These are phyloP conservation scores for Mormoops blainvillei DNA, from an alignment of 2,113 vertebrate species.

Conservation along the genomic window DNA sequence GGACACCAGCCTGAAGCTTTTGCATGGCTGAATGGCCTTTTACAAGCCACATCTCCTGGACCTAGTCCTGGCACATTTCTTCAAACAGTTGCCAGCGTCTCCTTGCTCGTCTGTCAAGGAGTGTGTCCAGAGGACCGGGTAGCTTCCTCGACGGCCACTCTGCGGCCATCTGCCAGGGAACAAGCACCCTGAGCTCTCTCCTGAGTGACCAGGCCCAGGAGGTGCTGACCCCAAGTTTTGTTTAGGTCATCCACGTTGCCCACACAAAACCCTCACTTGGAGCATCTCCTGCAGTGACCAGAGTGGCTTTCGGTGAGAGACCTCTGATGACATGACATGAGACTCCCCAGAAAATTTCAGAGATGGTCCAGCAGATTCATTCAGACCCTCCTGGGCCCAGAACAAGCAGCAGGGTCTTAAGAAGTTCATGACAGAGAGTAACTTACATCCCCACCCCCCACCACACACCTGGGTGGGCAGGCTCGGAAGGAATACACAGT, in stretches of 20 bases:
- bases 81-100: accelerated
- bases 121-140: not conserved
- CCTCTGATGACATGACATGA: not conserved
- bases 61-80: accelerated
- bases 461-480: accelerated
- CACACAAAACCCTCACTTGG: not conserved
- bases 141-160: not conserved
- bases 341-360: not conserved
- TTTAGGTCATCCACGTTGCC: accelerated
- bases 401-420: not conserved
- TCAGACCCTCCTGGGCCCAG: not conserved
- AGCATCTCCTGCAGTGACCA: not conserved
- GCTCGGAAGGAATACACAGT: accelerated
- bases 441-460: not conserved
- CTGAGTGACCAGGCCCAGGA: too few species aligned
- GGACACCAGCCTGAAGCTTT: not conserved
- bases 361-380: not conserved
- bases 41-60: accelerated
- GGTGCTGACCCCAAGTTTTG: not conserved
- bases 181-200: not conserved
- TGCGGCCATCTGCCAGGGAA: not conserved
- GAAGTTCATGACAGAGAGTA: not conserved
- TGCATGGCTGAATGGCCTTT: accelerated
- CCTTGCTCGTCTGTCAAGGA: accelerated
- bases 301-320: not conserved